Evolutionary conservation across 2,888 invertebrate genomes (phyloP), one percentile per base, ranked within the genome.

Genomic region (Ypsolopha sequella): DNA sequence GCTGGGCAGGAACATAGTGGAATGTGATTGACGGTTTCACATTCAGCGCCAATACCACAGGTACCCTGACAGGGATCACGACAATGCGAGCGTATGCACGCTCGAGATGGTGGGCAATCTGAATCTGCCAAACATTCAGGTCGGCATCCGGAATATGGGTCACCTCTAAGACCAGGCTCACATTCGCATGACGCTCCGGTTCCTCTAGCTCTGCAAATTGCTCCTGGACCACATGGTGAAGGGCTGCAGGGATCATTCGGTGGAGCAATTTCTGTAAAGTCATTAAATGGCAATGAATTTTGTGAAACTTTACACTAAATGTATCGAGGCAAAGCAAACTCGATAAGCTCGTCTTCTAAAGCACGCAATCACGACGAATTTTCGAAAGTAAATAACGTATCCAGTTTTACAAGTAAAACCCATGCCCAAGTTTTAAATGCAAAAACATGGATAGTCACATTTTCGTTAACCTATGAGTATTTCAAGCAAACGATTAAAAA

Each of bases 91-190:
- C 90, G 90, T 63, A 93, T 92, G 66, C 96, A 96, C 1, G 94
- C 92, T 60, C 92, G 91, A 58, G 94, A 91, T 52, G 93, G 89
- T 0, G 94, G 89, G 75, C 96, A 97, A 62, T 96, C 96, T n/a
- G 93, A 92, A 67, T 96, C 96, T 51, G 93, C 91, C 3, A 96
- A 87, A 73, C 96, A 96, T 74, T 96, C 96, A 0, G 95, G 95
- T 58, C 93, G 88, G 65, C 93, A 93, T 44, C 90, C 90, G 56
- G 91, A 90, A 68, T 93, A 92, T 0, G 94, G 93, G 73, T 93
- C 93, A 24, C 94, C 94, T 56, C 89, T 89, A 60, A 93, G 90
- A 53, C 92, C 92, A 36, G 89, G 88, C 52, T 91, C 79, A 74
- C 95, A 95, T 51, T 90, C 88, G 65, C 95, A 96, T 50, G 89